Evolutionary conservation across 2,113 vertebrate species (phyloP).

Genomic region (Atrichornis clamosus): DNA sequence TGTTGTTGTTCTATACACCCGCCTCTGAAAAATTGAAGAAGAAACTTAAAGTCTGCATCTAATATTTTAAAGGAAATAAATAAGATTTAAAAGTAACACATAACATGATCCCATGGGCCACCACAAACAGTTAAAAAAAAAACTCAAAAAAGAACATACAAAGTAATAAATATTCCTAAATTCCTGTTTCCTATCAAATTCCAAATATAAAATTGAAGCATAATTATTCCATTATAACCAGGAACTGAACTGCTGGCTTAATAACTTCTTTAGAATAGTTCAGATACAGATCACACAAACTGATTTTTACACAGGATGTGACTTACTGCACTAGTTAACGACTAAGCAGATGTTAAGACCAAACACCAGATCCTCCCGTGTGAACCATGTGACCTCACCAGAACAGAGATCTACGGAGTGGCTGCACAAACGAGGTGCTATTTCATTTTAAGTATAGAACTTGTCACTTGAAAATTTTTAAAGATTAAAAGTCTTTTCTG

Average conservation of each 20-base stretch:
- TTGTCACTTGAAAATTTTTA: rapidly evolving
- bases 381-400: background rate
- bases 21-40: constrained; percentile 78
- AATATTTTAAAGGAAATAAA: background rate
- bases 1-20: constrained; percentile 85
- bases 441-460: background rate
- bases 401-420: rapidly evolving
- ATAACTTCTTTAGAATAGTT: background rate
- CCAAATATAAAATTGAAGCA: background rate
- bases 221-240: background rate
- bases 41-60: background rate
- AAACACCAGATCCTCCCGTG: background rate
- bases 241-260: background rate
- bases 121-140: background rate
- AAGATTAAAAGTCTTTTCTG: background rate
- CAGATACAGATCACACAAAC: background rate
- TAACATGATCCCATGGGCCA: background rate
- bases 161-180: background rate
- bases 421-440: background rate
- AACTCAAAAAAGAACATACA: rapidly evolving
- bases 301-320: background rate
- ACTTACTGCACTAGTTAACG: background rate
- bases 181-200: background rate
- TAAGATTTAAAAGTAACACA: background rate
- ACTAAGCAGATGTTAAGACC: background rate